A percentile compares a stretch with the other conserved stretches of the same genome.
These are phyloP conservation scores for Athripsodes cinereus DNA, from an alignment of 2,888 invertebrate genomes.

Conservation along the genomic window DNA sequence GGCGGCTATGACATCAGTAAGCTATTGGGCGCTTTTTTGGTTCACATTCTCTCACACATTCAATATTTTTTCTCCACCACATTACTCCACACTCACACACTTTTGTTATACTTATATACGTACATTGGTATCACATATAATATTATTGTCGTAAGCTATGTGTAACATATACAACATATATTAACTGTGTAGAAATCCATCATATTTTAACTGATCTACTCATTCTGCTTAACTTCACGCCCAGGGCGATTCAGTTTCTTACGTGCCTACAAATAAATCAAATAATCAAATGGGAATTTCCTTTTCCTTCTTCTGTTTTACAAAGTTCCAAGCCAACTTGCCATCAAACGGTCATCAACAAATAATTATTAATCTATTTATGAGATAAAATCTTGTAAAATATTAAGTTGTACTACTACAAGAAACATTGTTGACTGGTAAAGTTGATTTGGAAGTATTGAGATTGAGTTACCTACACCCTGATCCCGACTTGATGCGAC, in stretches of 20 bases:
- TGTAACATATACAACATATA: too few relatives aligned
- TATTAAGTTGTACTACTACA: background rate
- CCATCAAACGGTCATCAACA: background rate
- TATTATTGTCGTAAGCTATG: too few relatives aligned
- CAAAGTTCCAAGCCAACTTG: background rate
- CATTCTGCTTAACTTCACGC: slow-evolving; percentile 12
- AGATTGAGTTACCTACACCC: background rate
- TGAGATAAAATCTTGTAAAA: background rate
- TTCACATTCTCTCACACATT: too few relatives aligned
- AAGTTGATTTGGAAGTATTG: background rate
- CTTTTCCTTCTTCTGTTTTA: background rate
- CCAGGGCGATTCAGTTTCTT: slow-evolving; percentile 25
- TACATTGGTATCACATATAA: too few relatives aligned
- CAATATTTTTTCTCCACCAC: too few relatives aligned
- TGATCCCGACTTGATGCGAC: slow-evolving; percentile 9
- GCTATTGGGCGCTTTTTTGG: too few relatives aligned
- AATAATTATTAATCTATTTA: background rate
- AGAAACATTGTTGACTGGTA: background rate
- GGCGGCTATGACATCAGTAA: too few relatives aligned
- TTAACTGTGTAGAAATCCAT: too few relatives aligned
- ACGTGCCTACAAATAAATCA: background rate
- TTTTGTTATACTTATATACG: too few relatives aligned
- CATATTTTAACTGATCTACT: background rate
- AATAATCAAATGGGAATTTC: background rate
- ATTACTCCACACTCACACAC: too few relatives aligned